Conservation (phyloP, 2,888 invertebrate species). For the Diarsia mendica region DNA sequence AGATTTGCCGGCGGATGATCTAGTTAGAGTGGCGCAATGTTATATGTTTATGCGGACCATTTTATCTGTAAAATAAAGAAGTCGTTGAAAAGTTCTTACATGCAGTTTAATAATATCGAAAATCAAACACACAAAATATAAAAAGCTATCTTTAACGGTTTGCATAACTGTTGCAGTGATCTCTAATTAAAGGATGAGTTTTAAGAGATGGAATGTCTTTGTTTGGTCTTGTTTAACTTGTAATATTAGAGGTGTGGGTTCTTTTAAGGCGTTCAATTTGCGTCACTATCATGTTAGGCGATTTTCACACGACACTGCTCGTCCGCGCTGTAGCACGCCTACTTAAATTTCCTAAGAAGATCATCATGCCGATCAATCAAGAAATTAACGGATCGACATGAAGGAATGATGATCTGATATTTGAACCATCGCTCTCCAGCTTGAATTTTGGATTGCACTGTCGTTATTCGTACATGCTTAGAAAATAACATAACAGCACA, state of each 20-base stretch:
- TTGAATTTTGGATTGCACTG: background rate
- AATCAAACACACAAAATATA: background rate
- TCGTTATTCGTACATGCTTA: background rate
- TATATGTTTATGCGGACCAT: background rate
- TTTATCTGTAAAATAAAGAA: background rate
- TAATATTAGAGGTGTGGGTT: background rate
- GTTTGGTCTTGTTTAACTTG: background rate
- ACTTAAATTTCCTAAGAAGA: background rate
- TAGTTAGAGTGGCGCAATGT: background rate
- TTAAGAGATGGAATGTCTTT: background rate
- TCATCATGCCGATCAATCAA: too few relatives aligned
- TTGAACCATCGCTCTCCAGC: background rate
- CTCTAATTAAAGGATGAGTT: slow-evolving; percentile 3
- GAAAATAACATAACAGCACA: background rate
- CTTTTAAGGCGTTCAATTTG: slow-evolving; percentile 1
- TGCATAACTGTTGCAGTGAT: slow-evolving; percentile 14
- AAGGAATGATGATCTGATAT: too few relatives aligned
- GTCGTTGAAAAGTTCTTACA: slow-evolving; percentile 13
- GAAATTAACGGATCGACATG: too few relatives aligned
- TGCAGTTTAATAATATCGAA: slow-evolving; percentile 21
- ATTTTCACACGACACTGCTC: background rate
- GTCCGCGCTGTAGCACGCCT: background rate
- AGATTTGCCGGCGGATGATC: background rate
- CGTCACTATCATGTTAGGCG: background rate
- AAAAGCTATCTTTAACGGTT: slow-evolving; percentile 11